These are phyloP conservation scores for Macaria notata DNA, from an alignment of 2,888 invertebrate genomes.

Conservation along the genomic window DNA sequence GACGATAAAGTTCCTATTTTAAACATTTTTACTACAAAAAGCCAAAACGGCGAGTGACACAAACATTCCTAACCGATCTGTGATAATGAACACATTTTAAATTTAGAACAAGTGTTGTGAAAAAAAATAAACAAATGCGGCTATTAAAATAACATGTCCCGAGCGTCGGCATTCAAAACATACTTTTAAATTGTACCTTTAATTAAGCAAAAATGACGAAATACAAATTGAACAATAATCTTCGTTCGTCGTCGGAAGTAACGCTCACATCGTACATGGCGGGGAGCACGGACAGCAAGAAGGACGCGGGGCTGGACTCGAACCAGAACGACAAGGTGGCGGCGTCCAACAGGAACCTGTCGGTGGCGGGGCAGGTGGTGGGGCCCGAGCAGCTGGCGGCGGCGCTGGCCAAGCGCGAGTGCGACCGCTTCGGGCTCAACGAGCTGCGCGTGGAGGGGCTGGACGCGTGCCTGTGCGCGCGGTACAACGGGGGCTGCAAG, in stretches of 20 bases:
- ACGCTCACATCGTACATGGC: slow-evolving; percentile 74
- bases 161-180: slow-evolving; percentile 64
- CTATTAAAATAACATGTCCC: slow-evolving; percentile 59
- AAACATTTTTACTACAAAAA: slow-evolving; percentile 14
- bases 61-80: slow-evolving; percentile 38
- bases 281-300: slow-evolving; percentile 52
- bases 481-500: slow-evolving; percentile 74
- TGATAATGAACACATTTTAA: slow-evolving; percentile 39
- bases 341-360: slow-evolving; percentile 59
- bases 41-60: slow-evolving; percentile 19
- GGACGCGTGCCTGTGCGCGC: slow-evolving; percentile 71
- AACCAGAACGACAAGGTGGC: slow-evolving; percentile 60
- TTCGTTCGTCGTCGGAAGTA: slow-evolving; percentile 65
- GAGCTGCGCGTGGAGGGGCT: slow-evolving; percentile 67
- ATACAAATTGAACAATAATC: slow-evolving; percentile 77
- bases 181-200: slow-evolving; percentile 48
- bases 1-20: slow-evolving; percentile 12
- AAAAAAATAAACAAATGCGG: slow-evolving; percentile 35
- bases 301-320: slow-evolving; percentile 51
- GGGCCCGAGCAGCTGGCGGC: slow-evolving; percentile 56
- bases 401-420: slow-evolving; percentile 57
- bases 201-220: slow-evolving; percentile 69
- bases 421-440: slow-evolving; percentile 64
- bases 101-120: slow-evolving; percentile 42
- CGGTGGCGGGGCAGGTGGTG: slow-evolving; percentile 52